These are phyloP conservation scores for Campopleginae sp. DNA, from an alignment of 2,888 invertebrate genomes.

Conservation along the genomic window DNA sequence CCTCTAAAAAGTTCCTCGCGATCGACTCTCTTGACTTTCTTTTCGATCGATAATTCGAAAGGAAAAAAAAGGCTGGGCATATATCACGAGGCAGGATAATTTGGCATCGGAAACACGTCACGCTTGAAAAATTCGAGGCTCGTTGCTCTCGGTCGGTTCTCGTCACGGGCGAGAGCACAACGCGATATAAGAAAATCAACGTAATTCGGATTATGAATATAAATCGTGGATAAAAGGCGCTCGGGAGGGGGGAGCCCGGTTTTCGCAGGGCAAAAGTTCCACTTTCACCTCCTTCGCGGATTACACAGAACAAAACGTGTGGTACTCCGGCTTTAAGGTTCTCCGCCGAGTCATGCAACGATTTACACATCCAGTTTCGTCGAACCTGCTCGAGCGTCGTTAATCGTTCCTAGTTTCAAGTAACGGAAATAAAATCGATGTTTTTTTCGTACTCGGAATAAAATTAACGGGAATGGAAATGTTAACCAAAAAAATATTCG, in stretches of 20 bases:
- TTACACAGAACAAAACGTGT: constrained; percentile 26
- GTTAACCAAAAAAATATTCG: neutral
- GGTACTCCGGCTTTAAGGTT: constrained; percentile 14
- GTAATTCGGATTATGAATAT: constrained; percentile 76
- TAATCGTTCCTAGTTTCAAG: neutral
- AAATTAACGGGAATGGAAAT: constrained; percentile 7
- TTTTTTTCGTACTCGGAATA: constrained; percentile 7
- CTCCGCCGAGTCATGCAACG: neutral
- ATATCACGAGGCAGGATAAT: constrained; percentile 1
- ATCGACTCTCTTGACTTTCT: neutral
- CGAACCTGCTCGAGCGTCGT: constrained; percentile 12
- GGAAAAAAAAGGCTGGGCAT: constrained; percentile 3
- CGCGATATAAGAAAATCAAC: constrained; percentile 73
- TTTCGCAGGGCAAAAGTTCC: constrained; percentile 49
- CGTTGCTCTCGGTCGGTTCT: constrained; percentile 25
- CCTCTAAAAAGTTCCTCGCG: constrained; percentile 1
- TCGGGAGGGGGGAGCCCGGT: constrained; percentile 22
- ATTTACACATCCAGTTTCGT: constrained; percentile 9
- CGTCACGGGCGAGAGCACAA: constrained; percentile 57
- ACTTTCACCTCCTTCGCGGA: constrained; percentile 46
- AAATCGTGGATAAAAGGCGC: constrained; percentile 67
- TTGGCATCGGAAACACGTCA: constrained; percentile 17
- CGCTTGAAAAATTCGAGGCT: constrained; percentile 44
- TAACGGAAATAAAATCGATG: constrained; percentile 19
- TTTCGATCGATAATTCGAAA: constrained; percentile 5